phyloP scores from a whole-genome alignment of 2,888 invertebrate genomes.

The Pogonocherus hispidulus region DNA sequence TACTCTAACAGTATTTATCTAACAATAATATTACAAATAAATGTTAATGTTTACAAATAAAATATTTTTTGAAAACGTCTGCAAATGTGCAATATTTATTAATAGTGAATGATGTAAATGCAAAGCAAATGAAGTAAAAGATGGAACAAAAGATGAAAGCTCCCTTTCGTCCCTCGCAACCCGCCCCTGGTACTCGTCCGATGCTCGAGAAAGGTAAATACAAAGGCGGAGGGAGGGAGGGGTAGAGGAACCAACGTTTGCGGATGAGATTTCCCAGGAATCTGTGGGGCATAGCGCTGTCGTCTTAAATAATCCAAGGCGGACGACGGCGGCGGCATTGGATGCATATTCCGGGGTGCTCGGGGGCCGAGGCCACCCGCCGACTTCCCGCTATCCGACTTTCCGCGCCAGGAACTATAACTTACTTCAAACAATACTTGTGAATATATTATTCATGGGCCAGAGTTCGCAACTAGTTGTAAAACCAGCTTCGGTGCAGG shows the following conservation, averaged over 20 bases:
- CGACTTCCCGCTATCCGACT: background rate
- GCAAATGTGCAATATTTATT: too few species aligned
- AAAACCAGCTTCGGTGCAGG: too few species aligned
- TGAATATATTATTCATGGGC: slow-evolving; percentile 11
- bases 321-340: slow-evolving; percentile 36
- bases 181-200: slow-evolving; percentile 28
- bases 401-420: slow-evolving; percentile 14
- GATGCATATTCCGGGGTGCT: slow-evolving; percentile 16
- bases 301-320: slow-evolving; percentile 63
- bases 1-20: too few species aligned
- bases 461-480: background rate
- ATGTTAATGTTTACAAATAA: too few species aligned
- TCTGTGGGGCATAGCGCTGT: slow-evolving; percentile 60
- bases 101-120: too few species aligned
- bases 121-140: too few species aligned
- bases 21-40: too few species aligned
- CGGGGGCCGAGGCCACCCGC: background rate
- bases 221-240: slow-evolving; percentile 58
- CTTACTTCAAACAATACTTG: slow-evolving; percentile 21
- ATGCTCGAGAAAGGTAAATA: slow-evolving; percentile 62
- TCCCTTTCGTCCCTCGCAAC: background rate
- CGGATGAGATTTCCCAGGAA: slow-evolving; percentile 61
- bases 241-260: slow-evolving; percentile 60
- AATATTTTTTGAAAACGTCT: too few species aligned
- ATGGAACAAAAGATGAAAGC: too few species aligned